Evolutionary conservation across 2,797 vertebrate genomes (phyloP).

Genomic region (Salarias fasciatus): DNA sequence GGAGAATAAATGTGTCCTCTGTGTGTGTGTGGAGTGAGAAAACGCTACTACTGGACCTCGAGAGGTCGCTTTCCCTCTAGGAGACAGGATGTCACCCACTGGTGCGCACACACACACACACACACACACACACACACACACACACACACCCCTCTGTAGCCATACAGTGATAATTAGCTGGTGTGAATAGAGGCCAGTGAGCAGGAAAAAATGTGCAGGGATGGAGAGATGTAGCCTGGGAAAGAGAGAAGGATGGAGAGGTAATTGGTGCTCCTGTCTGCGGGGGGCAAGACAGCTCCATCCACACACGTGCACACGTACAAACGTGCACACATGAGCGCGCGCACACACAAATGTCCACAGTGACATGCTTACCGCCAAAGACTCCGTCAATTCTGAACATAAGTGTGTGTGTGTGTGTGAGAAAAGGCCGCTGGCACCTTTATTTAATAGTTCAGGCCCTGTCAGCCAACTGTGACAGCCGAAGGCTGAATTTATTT

Average conservation of each 20-base stretch:
- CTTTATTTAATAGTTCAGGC: slow-evolving; percentile 23
- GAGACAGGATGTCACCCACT: slow-evolving; percentile 49
- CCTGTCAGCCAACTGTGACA: slow-evolving; percentile 31
- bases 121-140: slow-evolving; percentile 4
- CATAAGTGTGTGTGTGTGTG: neutral
- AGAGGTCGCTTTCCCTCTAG: slow-evolving; percentile 39
- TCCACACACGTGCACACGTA: slow-evolving; percentile 30
- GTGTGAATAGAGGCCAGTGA: slow-evolving; percentile 62
- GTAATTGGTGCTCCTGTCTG: slow-evolving; percentile 78
- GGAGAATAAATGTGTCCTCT: slow-evolving; percentile 21
- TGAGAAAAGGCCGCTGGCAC: slow-evolving; percentile 18
- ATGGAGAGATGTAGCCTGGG: slow-evolving; percentile 12
- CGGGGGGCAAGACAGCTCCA: slow-evolving; percentile 57
- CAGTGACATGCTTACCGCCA: slow-evolving; percentile 14
- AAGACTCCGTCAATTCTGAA: neutral
- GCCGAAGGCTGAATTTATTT: slow-evolving; percentile 12
- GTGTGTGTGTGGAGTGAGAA: slow-evolving; percentile 11
- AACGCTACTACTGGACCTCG: slow-evolving; percentile 42
- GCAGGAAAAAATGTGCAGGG: slow-evolving; percentile 36
- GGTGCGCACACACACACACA: slow-evolving; percentile 7
- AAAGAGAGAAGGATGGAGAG: slow-evolving; percentile 42
- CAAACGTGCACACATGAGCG: slow-evolving; percentile 17
- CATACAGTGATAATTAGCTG: slow-evolving; percentile 66
- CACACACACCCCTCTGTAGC: neutral
- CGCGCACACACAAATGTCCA: neutral